Base-by-base conservation (phyloP, 2,888 invertebrate species). In the Drosophila algonquin region DNA sequence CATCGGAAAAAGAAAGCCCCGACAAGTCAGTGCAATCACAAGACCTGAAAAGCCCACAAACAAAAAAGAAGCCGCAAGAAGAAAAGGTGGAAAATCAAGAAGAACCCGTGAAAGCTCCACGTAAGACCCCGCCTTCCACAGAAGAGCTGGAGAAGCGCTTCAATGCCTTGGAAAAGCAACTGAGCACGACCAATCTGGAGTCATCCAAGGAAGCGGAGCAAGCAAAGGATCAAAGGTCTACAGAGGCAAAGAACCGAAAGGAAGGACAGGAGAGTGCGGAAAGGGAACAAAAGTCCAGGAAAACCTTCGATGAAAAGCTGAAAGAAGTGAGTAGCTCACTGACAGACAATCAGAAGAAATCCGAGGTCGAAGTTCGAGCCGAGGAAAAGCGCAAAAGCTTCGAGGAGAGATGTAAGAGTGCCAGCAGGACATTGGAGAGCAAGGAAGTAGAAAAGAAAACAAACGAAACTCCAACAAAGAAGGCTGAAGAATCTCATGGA, bases 131-230 rank as follows among this genome's bases (percentile, higher is more conserved):
- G 3, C 90, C 90, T 0, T 87, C 87, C 4, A 91, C 91, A 1
- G 89, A 88, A 46, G 91, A 91, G 58, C 67, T 91, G 2, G 91
- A 91, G 45, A 89, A 89, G 57, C 88, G 91, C 5, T 90, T 90
- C 57, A 73, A 81, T 35, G 91, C 91, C 7, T 63, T 91, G 16
- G 91, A 91, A 73, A 89, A 84, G 16, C 87, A 87, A 53, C 69
- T 82, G 12, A 89, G 81, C 52, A 78, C 68, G 21, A 59, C 62
- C 9, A 77, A 73, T n/a, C 10, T 71, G 6, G 83, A 79, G 1
- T 1, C 46, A 7, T 51, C 7, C 16, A 53, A 44, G 21, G 61
- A 65, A 44, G 8, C 47, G 21, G 61, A 62, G 3, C 67, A 32
- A 58, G 14, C 45, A n/a, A 24, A n/a, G 44, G 7, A 6, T n/a